Base-by-base conservation (phyloP, 2,888 invertebrate genomes). In the Andrena dorsata region DNA sequence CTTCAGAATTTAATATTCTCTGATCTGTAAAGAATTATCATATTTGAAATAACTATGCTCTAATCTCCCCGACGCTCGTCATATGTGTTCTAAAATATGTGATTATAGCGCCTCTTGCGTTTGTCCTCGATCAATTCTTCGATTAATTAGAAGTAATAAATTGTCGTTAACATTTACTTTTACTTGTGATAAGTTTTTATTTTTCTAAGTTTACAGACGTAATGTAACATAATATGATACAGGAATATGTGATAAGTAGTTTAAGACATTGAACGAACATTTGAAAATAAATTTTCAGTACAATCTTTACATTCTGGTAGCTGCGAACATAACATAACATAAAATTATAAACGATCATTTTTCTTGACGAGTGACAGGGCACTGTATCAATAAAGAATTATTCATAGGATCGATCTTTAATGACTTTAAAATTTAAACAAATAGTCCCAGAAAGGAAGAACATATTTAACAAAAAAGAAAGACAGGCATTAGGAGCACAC, bases 1-100 rank as follows among this genome's bases (percentile, higher is more conserved):
- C 69, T 76, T 70, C 76, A 49, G 51, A 80, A 74, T 71, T 72
- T 89, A 88, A 82, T 71, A 32, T 61, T 61, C 76, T 79, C 66
- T 61, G 70, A 83, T 89, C 90, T 89, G 87, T 64, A 86, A 88
- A 76, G 68, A 58, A 84, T 81, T 71, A 85, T 35, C 78, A 28
- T 56, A 23, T 61, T 63, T 86, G 13, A 58, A 51, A 49, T 26
- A 64, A 71, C 8, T 74, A 64, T 53, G 28, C 26, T 65, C 49
- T 26, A 28, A 63, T 51, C 13, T 20, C 26, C 5, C 1, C 16
- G 13, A 16, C 53, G 30, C 32, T 58, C 13, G 53, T 13, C 70
- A 26, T 64, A 16, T 28, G 32, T 10, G 53, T 13, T 65, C 3
- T 7, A 23, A 7, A 71, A 58, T 30, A 68, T 26, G 53, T 32